These are phyloP conservation scores for Antidorcas marsupialis DNA, from an alignment of 2,113 vertebrate genomes.

Conservation along the genomic window DNA sequence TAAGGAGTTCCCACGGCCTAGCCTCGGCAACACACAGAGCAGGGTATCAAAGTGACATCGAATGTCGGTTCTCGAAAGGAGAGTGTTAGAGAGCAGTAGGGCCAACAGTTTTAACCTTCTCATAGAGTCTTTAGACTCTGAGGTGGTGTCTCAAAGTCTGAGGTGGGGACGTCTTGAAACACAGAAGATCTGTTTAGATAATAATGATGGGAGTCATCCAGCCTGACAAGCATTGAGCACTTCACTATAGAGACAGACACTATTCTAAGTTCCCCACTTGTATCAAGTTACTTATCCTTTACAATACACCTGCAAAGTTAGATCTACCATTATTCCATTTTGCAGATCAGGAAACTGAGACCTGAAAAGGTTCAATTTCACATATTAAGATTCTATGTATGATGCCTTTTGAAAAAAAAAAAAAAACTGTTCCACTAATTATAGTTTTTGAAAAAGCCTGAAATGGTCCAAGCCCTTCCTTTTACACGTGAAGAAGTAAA, in stretches of 20 bases:
- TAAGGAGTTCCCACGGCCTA: neutral
- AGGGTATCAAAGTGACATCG: accelerated
- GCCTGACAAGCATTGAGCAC: neutral
- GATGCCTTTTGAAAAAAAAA: neutral
- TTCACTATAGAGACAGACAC: neutral
- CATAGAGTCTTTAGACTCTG: neutral
- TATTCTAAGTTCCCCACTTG: neutral
- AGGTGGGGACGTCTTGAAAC: neutral
- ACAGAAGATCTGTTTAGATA: neutral
- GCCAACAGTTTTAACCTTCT: neutral
- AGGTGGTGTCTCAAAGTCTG: neutral
- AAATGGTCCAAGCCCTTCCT: neutral
- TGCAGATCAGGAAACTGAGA: neutral
- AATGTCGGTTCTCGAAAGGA: neutral
- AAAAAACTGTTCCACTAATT: neutral
- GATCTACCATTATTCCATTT: neutral
- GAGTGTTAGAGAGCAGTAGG: neutral
- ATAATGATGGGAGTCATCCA: neutral
- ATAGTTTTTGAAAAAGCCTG: neutral
- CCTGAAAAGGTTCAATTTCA: neutral
- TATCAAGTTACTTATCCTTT: neutral
- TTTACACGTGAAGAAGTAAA: neutral
- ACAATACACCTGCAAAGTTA: neutral
- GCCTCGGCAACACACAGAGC: neutral
- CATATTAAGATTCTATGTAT: neutral